Conservation (phyloP, 2,797 vertebrate species). For the Ispidina picta region DNA sequence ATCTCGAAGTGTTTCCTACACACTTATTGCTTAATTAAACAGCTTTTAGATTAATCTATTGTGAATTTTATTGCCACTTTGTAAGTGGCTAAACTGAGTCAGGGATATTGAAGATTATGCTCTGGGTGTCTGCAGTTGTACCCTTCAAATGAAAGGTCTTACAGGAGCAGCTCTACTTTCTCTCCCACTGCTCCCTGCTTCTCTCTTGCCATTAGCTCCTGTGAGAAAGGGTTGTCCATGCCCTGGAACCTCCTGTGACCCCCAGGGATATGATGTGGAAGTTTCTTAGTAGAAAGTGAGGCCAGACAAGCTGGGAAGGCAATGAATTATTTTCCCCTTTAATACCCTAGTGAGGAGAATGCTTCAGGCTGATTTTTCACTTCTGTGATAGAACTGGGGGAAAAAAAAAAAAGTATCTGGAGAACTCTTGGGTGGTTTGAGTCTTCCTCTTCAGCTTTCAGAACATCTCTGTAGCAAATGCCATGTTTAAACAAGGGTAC, state of each 20-base stretch:
- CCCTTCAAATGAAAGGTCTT: neutral
- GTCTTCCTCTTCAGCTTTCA: neutral
- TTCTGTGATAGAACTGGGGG: neutral
- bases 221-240: neutral
- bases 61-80: neutral
- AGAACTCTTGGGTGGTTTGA: neutral
- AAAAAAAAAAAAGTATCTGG: neutral
- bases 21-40: conserved; percentile 37
- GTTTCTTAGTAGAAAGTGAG: neutral
- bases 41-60: conserved; percentile 19
- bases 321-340: neutral
- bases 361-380: neutral
- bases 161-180: neutral
- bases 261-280: neutral
- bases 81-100: neutral
- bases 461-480: rapidly evolving
- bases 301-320: neutral
- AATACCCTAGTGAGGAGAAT: neutral
- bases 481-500: neutral
- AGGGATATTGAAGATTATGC: neutral
- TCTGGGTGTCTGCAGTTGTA: neutral
- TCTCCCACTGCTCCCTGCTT: neutral
- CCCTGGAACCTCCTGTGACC: rapidly evolving
- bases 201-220: neutral
- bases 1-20: neutral